These are phyloP conservation scores for Andrena haemorrhoa DNA, from an alignment of 2,888 invertebrate species.

Conservation along the genomic window DNA sequence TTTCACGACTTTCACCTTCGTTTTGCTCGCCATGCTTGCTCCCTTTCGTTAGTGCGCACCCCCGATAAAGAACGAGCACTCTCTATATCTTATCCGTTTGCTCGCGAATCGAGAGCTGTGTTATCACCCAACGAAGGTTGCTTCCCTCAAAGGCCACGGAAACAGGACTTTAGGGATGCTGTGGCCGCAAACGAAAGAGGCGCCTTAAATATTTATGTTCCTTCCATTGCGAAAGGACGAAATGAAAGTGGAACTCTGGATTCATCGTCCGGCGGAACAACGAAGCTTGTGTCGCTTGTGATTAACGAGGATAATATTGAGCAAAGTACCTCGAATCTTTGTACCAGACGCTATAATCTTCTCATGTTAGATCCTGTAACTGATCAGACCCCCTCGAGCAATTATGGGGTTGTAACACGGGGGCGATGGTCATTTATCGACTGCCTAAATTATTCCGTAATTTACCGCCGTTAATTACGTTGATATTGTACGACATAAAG, in stretches of 20 bases:
- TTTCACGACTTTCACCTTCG: neutral
- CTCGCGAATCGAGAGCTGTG: too few relatives aligned
- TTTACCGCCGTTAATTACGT: neutral
- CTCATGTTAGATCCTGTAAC: neutral
- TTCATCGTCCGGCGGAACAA: slow-evolving; percentile 6
- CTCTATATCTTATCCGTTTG: too few relatives aligned
- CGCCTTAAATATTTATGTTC: slow-evolving; percentile 49
- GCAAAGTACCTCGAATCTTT: neutral
- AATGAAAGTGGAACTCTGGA: neutral
- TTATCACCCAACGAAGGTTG: neutral
- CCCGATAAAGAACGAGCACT: neutral
- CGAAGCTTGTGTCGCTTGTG: neutral
- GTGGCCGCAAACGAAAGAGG: slow-evolving; percentile 11
- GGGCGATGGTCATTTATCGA: neutral
- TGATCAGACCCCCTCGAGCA: neutral
- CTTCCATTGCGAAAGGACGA: neutral
- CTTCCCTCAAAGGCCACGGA: neutral
- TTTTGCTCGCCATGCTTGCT: neutral
- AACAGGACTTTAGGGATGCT: neutral
- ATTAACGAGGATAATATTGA: neutral
- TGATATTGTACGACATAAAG: neutral
- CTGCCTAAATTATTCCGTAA: neutral
- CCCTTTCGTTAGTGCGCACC: too few relatives aligned
- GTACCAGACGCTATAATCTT: neutral
- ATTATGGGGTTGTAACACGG: neutral